Evolutionary conservation across 1,140 invertebrate species (phyloP), one percentile per base, ranked within the genome.

Genomic region (Drosophila arawakana): DNA sequence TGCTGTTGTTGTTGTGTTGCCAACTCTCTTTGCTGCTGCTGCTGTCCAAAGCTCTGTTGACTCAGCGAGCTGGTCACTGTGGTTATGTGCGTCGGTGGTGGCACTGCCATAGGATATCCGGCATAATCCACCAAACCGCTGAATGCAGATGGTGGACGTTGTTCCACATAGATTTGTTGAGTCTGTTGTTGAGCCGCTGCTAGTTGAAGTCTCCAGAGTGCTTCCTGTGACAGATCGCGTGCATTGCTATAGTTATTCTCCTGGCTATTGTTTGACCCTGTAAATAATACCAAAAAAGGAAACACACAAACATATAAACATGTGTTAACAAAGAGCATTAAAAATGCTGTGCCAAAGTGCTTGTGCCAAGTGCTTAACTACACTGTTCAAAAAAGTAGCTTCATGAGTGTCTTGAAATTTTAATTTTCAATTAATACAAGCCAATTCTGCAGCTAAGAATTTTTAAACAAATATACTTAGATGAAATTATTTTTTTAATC

Each of bases 181-280:
- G 93, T 93, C 18, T 49, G 47, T 11, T 49, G 44, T 39, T 93
- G 94, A 1, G 94, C 94, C 11, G 95, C 95, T 0, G 95, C 95
- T 93, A 96, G 95, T 92, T 97, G 97, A 94, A 97, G 96, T 91
- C 97, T 97, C 97, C 97, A 98, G 79, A 98, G 93, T 7, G 97
- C 97, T 92, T 98, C 97, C 92, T 98, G 97, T 13, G 85, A 89
- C 96, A 8, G 96, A 92, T 97, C 97, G 92, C 97, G 97, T 49
- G 96, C 97, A 91, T 97, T 97, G 50, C 96, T 96, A 92, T 97
- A 97, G 92, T 96, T 97, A 91, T 97, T 97, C 88, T 97, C 97
- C 59, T 81, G 90, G 59, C 73, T 52, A 55, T 67, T 88, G 67
- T 77, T 89, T 7, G 83, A 80, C 84, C 84, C 84, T 89, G 66